phyloP scores from a whole-genome alignment of 2,888 invertebrate species.

The Lydus trimaculatus region DNA sequence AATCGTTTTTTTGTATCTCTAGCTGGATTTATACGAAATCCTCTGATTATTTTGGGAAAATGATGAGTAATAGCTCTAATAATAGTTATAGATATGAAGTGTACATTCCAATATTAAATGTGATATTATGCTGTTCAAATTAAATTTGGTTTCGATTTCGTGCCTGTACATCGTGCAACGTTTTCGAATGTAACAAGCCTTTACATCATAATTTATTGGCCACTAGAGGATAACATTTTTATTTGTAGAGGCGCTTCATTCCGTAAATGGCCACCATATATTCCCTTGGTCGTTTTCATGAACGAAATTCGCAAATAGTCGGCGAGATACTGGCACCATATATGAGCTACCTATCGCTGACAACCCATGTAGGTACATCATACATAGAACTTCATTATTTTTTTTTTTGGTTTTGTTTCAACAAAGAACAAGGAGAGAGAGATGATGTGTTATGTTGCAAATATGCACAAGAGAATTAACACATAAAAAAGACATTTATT shows the following conservation, averaged over 20 bases:
- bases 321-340: constrained; percentile 37
- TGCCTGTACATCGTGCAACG: constrained; percentile 29
- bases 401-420: too few relatives aligned
- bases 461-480: constrained; percentile 17
- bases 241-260: constrained; percentile 55
- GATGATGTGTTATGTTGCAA: constrained; percentile 13
- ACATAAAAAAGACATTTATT: neutral
- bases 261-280: constrained; percentile 55
- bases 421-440: neutral
- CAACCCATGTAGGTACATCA: constrained; percentile 18
- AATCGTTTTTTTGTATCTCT: too few relatives aligned
- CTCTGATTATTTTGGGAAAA: neutral
- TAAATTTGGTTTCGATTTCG: constrained; percentile 42
- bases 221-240: constrained; percentile 56
- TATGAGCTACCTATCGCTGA: constrained; percentile 34
- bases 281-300: constrained; percentile 47
- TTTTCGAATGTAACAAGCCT: constrained; percentile 50
- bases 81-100: constrained; percentile 6
- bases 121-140: constrained; percentile 35
- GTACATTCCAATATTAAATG: constrained; percentile 22
- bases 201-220: constrained; percentile 54
- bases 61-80: neutral
- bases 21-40: too few relatives aligned
- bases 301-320: constrained; percentile 51
- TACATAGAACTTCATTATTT: neutral